These are phyloP conservation scores for Pseudorectes ferrugineus DNA, from an alignment of 2,113 vertebrate genomes.

Conservation along the genomic window DNA sequence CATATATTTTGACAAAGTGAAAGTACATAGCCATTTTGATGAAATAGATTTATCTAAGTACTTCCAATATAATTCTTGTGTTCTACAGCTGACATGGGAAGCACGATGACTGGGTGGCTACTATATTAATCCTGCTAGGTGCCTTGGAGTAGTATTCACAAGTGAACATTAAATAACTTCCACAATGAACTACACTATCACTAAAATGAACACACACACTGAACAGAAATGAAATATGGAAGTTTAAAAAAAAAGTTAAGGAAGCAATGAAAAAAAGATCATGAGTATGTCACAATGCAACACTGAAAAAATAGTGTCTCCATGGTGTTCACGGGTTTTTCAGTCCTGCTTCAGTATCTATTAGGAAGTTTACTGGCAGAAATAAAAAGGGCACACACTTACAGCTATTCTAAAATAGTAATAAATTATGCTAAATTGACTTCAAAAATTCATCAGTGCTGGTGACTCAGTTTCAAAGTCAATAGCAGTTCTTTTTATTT, in stretches of 20 bases:
- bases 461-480: neutral
- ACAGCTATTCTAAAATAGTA: neutral
- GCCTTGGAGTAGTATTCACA: neutral
- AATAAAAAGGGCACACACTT: neutral
- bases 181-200: neutral
- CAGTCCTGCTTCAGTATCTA: neutral
- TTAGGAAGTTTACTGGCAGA: neutral
- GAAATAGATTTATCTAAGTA: neutral
- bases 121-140: neutral
- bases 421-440: neutral
- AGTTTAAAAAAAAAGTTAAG: neutral
- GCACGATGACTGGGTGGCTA: neutral
- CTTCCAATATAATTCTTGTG: neutral
- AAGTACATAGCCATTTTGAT: neutral
- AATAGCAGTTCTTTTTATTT: neutral
- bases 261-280: slow-evolving; percentile 9
- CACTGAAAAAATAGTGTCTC: neutral
- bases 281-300: neutral
- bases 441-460: neutral
- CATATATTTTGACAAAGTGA: slow-evolving; percentile 41
- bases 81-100: neutral
- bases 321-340: neutral
- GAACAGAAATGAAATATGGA: slow-evolving; percentile 15
- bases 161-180: neutral
- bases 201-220: neutral